Percentiles rank a stretch among this genome's conserved stretches.
phyloP scores from a whole-genome alignment of 2,888 invertebrate genomes.

The Coleophora deauratella region DNA sequence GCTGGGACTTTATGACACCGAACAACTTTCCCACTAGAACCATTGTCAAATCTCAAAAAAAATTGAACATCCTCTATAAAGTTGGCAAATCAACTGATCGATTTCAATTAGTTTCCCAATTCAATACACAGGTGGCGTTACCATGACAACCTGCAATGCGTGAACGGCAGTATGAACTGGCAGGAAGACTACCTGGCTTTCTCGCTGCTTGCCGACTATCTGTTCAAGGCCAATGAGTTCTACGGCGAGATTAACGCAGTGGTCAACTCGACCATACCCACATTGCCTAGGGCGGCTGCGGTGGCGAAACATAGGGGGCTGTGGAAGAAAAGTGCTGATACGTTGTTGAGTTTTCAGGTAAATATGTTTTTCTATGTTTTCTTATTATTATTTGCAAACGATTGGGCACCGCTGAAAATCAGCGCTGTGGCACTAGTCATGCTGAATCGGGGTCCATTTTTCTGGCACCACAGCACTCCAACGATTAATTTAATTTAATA shows the following conservation, averaged over 20 bases:
- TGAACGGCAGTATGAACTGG: conserved; percentile 72
- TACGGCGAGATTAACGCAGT: conserved; percentile 59
- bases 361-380: background rate
- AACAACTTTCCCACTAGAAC: no score
- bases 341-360: conserved; percentile 63
- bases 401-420: no score
- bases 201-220: conserved; percentile 57
- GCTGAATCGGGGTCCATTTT: no score
- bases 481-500: no score
- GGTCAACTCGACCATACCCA: conserved; percentile 62
- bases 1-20: no score
- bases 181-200: conserved; percentile 63
- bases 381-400: no score
- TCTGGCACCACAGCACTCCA: no score
- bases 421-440: no score
- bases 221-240: conserved; percentile 62
- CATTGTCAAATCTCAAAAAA: no score
- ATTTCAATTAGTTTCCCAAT: no score
- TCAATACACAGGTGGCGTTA: conserved; percentile 56
- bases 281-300: conserved; percentile 55
- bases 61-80: no score
- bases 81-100: no score
- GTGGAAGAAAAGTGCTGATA: conserved; percentile 67
- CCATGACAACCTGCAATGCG: conserved; percentile 62
- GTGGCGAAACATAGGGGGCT: conserved; percentile 57